Percentiles rank a stretch among this genome's conserved stretches.
These are phyloP conservation scores for Cottus gobio DNA, from an alignment of 2,113 vertebrate genomes.

Conservation along the genomic window DNA sequence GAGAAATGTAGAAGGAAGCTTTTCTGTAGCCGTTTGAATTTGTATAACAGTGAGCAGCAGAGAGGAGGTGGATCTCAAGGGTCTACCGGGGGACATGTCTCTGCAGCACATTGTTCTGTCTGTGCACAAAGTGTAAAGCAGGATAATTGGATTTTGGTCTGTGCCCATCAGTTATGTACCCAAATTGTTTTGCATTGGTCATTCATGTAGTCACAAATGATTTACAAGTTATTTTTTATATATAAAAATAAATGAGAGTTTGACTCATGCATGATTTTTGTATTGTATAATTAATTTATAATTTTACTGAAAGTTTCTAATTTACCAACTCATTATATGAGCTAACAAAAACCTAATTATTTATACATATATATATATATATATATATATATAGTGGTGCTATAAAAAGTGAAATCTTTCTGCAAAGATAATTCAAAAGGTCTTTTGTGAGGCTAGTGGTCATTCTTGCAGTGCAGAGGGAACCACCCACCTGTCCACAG, in stretches of 20 bases:
- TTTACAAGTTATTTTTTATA: neutral
- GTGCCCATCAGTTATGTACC: neutral
- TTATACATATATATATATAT: neutral
- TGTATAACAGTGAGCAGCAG: neutral
- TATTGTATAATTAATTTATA: neutral
- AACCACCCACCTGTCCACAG: slow-evolving; percentile 81
- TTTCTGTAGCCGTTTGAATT: slow-evolving; percentile 7
- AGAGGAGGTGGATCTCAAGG: neutral
- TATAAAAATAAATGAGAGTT: neutral
- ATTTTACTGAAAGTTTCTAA: neutral
- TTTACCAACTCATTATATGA: neutral
- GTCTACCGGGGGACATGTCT: neutral
- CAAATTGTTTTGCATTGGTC: neutral
- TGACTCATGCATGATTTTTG: neutral
- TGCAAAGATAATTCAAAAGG: neutral
- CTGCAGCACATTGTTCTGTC: neutral
- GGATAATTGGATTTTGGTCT: slow-evolving; percentile 13
- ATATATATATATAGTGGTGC: neutral
- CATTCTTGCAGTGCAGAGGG: neutral
- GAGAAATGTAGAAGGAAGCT: neutral
- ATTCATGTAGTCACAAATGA: neutral
- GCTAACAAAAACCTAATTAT: neutral
- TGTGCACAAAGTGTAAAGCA: neutral
- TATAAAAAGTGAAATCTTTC: neutral
- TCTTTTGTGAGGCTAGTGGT: neutral